Conservation (phyloP, 2,113 vertebrate genomes). For the Mystacornis crossleyi region DNA sequence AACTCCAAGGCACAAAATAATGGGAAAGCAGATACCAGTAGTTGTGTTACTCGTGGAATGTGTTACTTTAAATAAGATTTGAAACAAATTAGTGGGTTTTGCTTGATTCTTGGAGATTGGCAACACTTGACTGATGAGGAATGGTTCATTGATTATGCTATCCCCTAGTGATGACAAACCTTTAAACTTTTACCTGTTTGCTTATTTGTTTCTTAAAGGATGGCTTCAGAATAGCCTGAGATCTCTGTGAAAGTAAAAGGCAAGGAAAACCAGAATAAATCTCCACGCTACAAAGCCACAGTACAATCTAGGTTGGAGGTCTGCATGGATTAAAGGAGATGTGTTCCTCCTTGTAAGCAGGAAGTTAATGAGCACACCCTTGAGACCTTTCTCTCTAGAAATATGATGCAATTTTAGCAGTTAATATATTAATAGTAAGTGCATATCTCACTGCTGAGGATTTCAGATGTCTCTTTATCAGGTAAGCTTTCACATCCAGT, state of each 20-base stretch:
- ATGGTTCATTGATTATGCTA: neutral
- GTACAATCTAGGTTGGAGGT: neutral
- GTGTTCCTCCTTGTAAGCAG: neutral
- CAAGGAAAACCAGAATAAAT: neutral
- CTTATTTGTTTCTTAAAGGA: neutral
- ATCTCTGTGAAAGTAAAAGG: neutral
- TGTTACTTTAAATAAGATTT: neutral
- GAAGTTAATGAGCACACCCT: neutral
- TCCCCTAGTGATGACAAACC: neutral
- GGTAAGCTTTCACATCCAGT: neutral
- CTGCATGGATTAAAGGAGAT: neutral
- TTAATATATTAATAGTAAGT: neutral
- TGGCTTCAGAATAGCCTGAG: neutral
- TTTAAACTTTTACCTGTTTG: neutral
- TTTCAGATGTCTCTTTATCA: neutral
- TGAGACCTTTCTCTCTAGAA: neutral
- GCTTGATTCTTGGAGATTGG: neutral
- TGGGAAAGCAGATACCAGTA: neutral
- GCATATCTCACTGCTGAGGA: neutral
- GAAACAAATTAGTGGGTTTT: neutral
- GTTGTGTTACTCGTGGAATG: neutral
- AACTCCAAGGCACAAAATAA: neutral
- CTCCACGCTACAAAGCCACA: neutral
- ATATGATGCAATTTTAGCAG: neutral
- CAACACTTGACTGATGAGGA: neutral